These are phyloP conservation scores for Drosophila aff. DNA, from an alignment of 1,140 invertebrate genomes.

Conservation along the genomic window DNA sequence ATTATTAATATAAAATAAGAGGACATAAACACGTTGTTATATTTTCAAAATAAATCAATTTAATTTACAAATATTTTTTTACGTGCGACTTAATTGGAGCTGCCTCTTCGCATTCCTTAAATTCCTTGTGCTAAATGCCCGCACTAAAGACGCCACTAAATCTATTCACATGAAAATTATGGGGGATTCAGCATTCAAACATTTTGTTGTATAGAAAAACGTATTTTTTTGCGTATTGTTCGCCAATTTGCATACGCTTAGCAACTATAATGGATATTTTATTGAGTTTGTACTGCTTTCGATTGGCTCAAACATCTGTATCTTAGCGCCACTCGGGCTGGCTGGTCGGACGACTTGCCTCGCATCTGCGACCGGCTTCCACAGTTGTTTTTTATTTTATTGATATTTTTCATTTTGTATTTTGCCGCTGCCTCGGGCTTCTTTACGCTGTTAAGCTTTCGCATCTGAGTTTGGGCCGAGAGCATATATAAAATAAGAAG, in stretches of 20 bases:
- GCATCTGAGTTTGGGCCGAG: slow-evolving; percentile 68
- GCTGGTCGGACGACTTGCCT: slow-evolving; percentile 30
- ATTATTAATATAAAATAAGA: too few species aligned
- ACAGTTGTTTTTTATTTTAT: slow-evolving; percentile 38
- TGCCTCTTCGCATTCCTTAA: slow-evolving; percentile 11
- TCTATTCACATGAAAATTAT: slow-evolving; percentile 39
- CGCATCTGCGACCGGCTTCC: slow-evolving; percentile 68
- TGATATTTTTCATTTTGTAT: slow-evolving; percentile 16
- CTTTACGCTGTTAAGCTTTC: slow-evolving; percentile 69
- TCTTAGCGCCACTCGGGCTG: slow-evolving; percentile 56
- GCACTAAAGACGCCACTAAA: slow-evolving; percentile 25
- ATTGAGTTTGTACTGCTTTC: slow-evolving; percentile 56
- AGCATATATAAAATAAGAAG: slow-evolving; percentile 75
- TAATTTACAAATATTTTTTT: not conserved
- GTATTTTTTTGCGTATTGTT: slow-evolving; percentile 26
- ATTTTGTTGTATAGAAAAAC: slow-evolving; percentile 8
- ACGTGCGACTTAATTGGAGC: not conserved
- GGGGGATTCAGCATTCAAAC: slow-evolving; percentile 16
- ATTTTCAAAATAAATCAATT: too few species aligned
- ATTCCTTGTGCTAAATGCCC: slow-evolving; percentile 23
- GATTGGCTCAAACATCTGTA: slow-evolving; percentile 41
- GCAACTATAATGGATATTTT: slow-evolving; percentile 56
- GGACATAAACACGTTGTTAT: too few species aligned
- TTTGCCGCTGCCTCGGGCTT: slow-evolving; percentile 51
- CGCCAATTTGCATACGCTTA: slow-evolving; percentile 54